Evolutionary conservation across 2,797 vertebrate species (phyloP), one percentile per base, ranked within the genome.

Genomic region (Arctocebus calabarensis): DNA sequence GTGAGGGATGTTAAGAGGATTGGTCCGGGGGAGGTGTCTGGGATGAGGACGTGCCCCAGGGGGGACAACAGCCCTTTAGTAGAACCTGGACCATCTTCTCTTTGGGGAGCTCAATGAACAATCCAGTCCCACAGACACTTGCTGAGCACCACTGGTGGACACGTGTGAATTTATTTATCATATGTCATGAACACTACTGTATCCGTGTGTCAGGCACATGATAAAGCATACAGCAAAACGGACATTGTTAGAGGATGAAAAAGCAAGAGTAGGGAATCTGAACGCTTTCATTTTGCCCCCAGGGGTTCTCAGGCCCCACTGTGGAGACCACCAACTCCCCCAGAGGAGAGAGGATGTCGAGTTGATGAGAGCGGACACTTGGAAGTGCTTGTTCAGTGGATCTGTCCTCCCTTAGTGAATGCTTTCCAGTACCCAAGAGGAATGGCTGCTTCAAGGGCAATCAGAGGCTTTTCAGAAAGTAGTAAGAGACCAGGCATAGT

Each of bases 131-230:
- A 45, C 37, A 22, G 29, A 23, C 29, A 6, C 43, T 17, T 19
- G 16, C 91, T 22, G 27, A 57, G 82, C 0, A 1, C 29, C 7
- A 9, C 85, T 13, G 0, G 0, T 3, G 0, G 62, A 75, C 22
- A 7, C 16, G 2, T 0, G 1, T 22, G 43, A 5, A 37, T 55
- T 48, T n/a, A 13, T 29, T 34, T 59, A 6, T 45, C 27, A 32
- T 52, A 68, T 64, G 59, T 3, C 83, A 32, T 0, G 0, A 27
- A 3, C 27, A 1, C 16, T 20, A 0, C 14, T 19, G 7, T 13
- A 5, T 13, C 37, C 13, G 0, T 2, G 14, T 17, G 1, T 7
- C 0, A 0, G 1, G 2, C 8, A 6, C 14, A 0, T 34, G 2
- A 3, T 2, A 40, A 55, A 59, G 20, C 82, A 29, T 4, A 27